These are phyloP conservation scores for Xenopus tropicalis DNA, from an alignment of 2,113 vertebrate genomes.

Conservation along the genomic window DNA sequence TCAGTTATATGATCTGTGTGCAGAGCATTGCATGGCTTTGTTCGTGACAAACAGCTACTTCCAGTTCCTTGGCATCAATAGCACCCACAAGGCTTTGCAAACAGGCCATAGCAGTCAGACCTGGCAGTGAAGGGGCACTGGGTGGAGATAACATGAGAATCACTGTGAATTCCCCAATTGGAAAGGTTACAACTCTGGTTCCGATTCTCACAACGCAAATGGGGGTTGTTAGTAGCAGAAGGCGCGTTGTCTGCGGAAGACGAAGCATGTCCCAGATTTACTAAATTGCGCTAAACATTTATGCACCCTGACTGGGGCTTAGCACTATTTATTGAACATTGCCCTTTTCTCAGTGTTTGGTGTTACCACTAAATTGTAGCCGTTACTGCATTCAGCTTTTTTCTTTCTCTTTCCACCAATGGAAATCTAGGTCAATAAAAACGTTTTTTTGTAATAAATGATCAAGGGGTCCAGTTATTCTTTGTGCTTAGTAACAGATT, in stretches of 20 bases:
- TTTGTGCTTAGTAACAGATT: too few relatives aligned
- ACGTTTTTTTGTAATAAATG: not conserved
- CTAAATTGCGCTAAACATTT: too few relatives aligned
- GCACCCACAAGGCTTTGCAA: conserved; percentile 3
- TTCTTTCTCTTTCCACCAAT: conserved; percentile 3
- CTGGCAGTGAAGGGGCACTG: not conserved
- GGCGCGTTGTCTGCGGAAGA: not conserved
- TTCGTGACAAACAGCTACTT: conserved; percentile 1
- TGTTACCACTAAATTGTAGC: not conserved
- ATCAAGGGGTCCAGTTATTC: too few relatives aligned
- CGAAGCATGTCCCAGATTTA: not conserved
- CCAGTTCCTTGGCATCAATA: not conserved
- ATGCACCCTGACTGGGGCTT: not conserved
- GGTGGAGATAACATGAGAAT: not conserved
- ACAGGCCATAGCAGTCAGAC: not conserved
- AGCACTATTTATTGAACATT: not conserved
- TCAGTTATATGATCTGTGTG: conserved; percentile 16
- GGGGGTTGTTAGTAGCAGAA: not conserved
- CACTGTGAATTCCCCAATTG: not conserved
- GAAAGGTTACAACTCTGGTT: not conserved
- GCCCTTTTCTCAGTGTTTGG: not conserved
- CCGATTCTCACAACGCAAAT: not conserved
- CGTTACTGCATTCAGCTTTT: conserved; percentile 4
- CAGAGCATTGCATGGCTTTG: conserved; percentile 34
- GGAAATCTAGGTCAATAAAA: conserved; percentile 1